phyloP scores from a whole-genome alignment of 2,888 invertebrate genomes.

The Chrysolina haemoptera region DNA sequence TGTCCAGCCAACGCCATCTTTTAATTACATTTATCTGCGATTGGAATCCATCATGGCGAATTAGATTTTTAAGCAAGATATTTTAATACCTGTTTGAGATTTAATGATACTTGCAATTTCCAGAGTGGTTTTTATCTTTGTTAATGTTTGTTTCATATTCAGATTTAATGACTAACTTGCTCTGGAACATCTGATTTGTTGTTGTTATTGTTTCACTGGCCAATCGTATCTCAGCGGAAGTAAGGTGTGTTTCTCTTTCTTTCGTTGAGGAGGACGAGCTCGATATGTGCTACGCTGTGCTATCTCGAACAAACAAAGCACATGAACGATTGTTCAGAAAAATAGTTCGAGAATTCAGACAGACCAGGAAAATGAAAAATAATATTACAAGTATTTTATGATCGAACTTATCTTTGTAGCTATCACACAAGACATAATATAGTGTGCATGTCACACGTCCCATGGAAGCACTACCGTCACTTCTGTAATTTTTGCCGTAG shows the following conservation, averaged over 20 bases:
- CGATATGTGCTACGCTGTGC: too few species aligned
- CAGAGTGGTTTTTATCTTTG: conserved; percentile 32
- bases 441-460: too few species aligned
- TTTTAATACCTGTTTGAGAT: conserved; percentile 12
- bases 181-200: conserved; percentile 58
- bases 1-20: conserved; percentile 46
- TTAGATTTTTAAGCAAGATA: conserved; percentile 43
- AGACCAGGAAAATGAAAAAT: too few species aligned
- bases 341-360: not conserved
- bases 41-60: conserved; percentile 34
- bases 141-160: conserved; percentile 40
- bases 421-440: too few species aligned
- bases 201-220: conserved; percentile 55
- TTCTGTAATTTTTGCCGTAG: too few species aligned
- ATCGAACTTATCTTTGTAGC: too few species aligned
- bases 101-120: not conserved
- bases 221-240: conserved; percentile 62
- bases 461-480: too few species aligned
- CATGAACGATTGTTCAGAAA: not conserved
- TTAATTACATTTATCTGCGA: conserved; percentile 48
- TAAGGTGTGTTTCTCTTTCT: conserved; percentile 56
- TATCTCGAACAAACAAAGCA: not conserved
- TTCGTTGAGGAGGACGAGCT: conserved; percentile 1
- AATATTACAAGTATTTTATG: too few species aligned
- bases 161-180: conserved; percentile 47